These are phyloP conservation scores for Pelusios castaneus DNA, from an alignment of 2,113 vertebrate species.

Conservation along the genomic window DNA sequence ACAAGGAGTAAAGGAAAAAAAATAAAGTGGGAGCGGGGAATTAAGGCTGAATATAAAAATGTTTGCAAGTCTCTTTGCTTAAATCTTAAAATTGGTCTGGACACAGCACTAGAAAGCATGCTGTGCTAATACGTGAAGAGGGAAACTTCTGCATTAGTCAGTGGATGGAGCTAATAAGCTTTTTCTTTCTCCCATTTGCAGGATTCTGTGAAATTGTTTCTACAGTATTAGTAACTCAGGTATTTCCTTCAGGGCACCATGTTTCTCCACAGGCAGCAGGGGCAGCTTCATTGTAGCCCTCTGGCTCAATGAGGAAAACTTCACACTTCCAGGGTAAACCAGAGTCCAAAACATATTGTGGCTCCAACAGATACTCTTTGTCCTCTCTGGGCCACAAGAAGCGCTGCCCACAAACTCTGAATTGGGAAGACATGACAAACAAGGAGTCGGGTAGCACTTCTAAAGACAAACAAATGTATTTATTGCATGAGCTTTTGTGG, in stretches of 20 bases:
- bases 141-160: not conserved
- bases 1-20: not conserved
- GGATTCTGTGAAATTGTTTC: not conserved
- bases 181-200: not conserved
- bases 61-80: not conserved
- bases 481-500: too few species aligned
- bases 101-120: not conserved
- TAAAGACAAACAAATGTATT: too few species aligned
- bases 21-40: not conserved
- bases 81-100: not conserved
- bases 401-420: too few species aligned
- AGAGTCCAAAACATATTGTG: not conserved
- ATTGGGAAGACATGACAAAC: too few species aligned
- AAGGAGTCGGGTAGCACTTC: too few species aligned
- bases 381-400: not conserved
- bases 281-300: not conserved
- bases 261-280: not conserved
- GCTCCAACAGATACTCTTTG: not conserved
- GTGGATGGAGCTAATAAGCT: not conserved
- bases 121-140: not conserved
- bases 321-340: not conserved
- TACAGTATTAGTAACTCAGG: not conserved
- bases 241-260: not conserved
- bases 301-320: not conserved
- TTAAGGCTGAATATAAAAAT: not conserved